phyloP scores from a whole-genome alignment of 2,797 vertebrate species.

The Manis javanica region DNA sequence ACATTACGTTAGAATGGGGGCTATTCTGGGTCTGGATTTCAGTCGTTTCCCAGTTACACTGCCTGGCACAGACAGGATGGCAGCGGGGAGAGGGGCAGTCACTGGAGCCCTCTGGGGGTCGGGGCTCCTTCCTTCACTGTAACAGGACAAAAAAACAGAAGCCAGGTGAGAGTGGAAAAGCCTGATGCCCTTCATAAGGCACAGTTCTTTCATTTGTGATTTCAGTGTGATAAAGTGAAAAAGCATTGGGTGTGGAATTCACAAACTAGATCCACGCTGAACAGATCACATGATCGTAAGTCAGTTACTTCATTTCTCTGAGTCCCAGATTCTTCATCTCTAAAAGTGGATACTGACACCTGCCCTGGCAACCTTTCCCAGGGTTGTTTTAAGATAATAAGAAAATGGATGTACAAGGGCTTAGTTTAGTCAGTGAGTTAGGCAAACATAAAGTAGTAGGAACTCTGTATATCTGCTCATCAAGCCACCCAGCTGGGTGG shows the following conservation, averaged over 20 bases:
- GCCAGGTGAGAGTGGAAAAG: background rate
- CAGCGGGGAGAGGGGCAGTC: background rate
- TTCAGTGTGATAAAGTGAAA: background rate
- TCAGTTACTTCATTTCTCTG: background rate
- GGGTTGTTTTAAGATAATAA: background rate
- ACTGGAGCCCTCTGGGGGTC: background rate
- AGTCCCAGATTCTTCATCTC: background rate
- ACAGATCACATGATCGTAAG: background rate
- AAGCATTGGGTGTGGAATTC: background rate
- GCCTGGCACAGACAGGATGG: background rate
- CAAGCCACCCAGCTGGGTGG: background rate
- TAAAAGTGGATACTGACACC: background rate
- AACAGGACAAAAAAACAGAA: background rate
- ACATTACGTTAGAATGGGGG: background rate
- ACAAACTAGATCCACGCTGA: background rate
- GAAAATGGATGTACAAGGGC: background rate
- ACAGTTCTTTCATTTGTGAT: slow-evolving; percentile 5
- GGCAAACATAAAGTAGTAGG: background rate
- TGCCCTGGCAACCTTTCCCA: background rate
- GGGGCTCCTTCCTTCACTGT: background rate
- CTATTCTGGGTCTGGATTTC: background rate
- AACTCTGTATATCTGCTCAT: background rate
- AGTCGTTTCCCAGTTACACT: background rate
- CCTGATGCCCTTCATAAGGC: background rate
- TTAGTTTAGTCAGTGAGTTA: background rate